Conservation (phyloP, 2,113 vertebrate genomes). For the Ciconia boyciana region DNA sequence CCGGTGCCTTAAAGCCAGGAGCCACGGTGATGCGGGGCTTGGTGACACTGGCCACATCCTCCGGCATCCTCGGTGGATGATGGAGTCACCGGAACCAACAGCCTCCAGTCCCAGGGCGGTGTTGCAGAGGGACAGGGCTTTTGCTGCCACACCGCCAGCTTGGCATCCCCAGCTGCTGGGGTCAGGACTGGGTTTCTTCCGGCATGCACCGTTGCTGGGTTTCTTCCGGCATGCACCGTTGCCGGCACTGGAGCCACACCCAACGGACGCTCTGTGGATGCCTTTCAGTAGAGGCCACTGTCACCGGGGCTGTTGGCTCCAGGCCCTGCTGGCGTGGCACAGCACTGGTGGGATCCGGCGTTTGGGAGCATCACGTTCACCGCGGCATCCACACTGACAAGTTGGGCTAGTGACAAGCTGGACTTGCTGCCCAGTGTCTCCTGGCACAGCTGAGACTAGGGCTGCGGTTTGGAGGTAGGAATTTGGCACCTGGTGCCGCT, state of each 20-base stretch:
- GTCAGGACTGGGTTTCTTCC: background rate
- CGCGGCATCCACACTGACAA: background rate
- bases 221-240: background rate
- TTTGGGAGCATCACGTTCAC: background rate
- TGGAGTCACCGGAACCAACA: background rate
- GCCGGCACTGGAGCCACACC: background rate
- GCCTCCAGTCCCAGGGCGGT: background rate
- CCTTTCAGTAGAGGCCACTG: background rate
- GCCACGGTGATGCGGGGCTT: background rate
- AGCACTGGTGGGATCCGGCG: background rate
- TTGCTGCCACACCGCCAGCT: accelerated
- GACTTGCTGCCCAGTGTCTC: background rate
- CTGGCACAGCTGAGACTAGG: background rate
- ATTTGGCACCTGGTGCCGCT: background rate
- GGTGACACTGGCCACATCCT: background rate
- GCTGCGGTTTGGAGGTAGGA: background rate
- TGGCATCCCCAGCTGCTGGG: background rate
- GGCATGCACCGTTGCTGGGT: background rate
- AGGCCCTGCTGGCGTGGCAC: background rate
- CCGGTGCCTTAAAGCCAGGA: background rate
- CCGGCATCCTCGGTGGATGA: too few species aligned
- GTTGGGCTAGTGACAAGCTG: background rate
- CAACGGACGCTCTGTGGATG: too few species aligned
- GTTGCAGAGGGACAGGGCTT: background rate
- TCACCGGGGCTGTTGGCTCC: background rate